phyloP scores from a whole-genome alignment of 2,797 vertebrate species.

The Tachyglossus aculeatus region DNA sequence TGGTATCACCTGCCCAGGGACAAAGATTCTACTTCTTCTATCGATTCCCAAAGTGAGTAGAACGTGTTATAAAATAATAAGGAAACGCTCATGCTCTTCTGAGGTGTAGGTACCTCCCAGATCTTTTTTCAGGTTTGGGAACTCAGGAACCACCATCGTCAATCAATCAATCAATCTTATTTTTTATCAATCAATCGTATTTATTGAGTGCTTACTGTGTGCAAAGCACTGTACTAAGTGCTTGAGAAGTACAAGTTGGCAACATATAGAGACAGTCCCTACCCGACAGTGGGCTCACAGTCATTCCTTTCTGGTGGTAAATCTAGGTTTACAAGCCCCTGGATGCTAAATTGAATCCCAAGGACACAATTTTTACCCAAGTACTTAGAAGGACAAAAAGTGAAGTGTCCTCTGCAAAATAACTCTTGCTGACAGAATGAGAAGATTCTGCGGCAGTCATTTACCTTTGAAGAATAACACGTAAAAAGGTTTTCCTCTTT shows the following conservation, averaged over 20 bases:
- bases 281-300: too few relatives aligned
- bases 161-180: too few relatives aligned
- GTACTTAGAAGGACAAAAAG: constrained; percentile 60
- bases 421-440: constrained; percentile 60
- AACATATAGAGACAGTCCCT: too few relatives aligned
- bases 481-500: constrained; percentile 60
- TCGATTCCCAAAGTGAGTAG: too few relatives aligned
- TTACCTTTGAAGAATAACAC: constrained; percentile 68
- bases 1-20: background rate
- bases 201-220: too few relatives aligned
- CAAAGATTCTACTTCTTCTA: too few relatives aligned
- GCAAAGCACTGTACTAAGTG: too few relatives aligned
- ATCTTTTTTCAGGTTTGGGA: constrained; percentile 43
- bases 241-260: too few relatives aligned
- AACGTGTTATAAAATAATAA: background rate
- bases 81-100: constrained; percentile 24
- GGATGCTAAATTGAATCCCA: constrained; percentile 57
- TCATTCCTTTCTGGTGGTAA: constrained; percentile 50
- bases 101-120: too few relatives aligned
- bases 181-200: too few relatives aligned
- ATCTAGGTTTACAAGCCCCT: constrained; percentile 53
- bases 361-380: constrained; percentile 50
- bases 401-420: constrained; percentile 67
- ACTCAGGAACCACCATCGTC: constrained; percentile 47
- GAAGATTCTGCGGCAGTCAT: constrained; percentile 56